Evolutionary conservation across 2,113 vertebrate genomes (phyloP), one percentile per base, ranked within the genome.

Genomic region (Anser cygnoides): DNA sequence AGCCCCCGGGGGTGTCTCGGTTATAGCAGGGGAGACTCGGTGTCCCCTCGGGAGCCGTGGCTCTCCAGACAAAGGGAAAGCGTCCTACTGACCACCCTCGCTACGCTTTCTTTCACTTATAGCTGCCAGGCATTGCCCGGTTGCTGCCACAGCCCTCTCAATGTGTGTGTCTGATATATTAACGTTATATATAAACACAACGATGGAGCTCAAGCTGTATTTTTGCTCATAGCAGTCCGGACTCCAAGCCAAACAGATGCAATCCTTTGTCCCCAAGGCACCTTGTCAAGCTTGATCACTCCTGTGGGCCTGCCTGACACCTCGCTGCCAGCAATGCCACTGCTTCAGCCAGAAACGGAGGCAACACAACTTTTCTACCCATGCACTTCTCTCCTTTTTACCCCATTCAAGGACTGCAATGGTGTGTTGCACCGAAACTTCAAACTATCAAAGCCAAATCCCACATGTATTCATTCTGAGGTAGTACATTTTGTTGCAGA

Each of bases 111-210:
- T 54, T 37, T 44, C 22, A 11, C 16, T 54, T 66, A n/a, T 6
- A 46, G 37, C 10, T 15, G 11, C 19, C 3, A 85, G 44, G 3
- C 12, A 2, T 1, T 29, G 52, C 19, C 18, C 4, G 4, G 2
- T 23, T 14, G 31, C 29, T 72, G 16, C 31, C 3, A 11, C 22
- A 33, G 37, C 31, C 7, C 35, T 13, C 6, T 16, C 11, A 35
- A 13, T 12, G 0, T 49, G 46, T 49, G 46, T 49, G 10, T 49
- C 20, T 49, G 46, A 10, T 49, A 11, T 22, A 18, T 22, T 22
- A 49, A 22, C 46, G 3, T 29, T n/a, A 4, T 13, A 1, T 8
- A 7, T 29, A 5, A 6, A 8, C 14, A 54, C 12, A 0, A 10
- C 46, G 49, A 1, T 11, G 21, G 3, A 12, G 9, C 26, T 25